A percentile compares a stretch with the other conserved stretches of the same genome.
These are phyloP conservation scores for Ligdia adustata DNA, from an alignment of 2,888 invertebrate species.

Conservation along the genomic window DNA sequence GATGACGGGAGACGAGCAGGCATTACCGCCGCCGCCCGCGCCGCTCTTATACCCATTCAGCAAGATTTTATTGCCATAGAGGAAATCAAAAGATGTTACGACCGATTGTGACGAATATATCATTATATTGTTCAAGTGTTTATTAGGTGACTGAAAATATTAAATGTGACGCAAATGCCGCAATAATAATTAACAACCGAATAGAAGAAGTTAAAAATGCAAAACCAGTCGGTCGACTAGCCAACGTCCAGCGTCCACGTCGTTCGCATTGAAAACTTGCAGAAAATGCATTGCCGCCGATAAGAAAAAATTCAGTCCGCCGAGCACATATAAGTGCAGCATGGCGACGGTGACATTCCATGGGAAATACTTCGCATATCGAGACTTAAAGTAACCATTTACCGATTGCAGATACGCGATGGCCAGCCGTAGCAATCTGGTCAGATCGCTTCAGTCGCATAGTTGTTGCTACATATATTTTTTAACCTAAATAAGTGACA, in stretches of 20 bases:
- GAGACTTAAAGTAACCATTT: constrained; percentile 82
- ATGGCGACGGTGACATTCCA: constrained; percentile 80
- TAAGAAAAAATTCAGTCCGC: constrained; percentile 82
- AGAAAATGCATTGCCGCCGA: constrained; percentile 80
- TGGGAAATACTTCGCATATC: constrained; percentile 76
- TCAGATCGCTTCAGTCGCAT: constrained; percentile 76
- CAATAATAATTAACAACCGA: constrained; percentile 46
- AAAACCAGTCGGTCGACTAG: constrained; percentile 42
- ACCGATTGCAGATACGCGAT: constrained; percentile 83
- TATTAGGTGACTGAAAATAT: constrained; percentile 36
- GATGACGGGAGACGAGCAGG: constrained; percentile 66
- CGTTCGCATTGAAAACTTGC: constrained; percentile 76
- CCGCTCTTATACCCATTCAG: constrained; percentile 50
- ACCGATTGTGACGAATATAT: constrained; percentile 4
- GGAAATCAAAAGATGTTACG: constrained; percentile 41
- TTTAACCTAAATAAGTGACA: constrained; percentile 80
- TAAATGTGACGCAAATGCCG: constrained; percentile 41
- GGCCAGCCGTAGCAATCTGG: constrained; percentile 78
- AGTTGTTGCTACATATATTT: constrained; percentile 72
- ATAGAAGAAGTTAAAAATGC: constrained; percentile 36
- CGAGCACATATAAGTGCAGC: constrained; percentile 77
- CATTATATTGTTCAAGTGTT: constrained; percentile 4
- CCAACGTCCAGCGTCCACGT: constrained; percentile 45
- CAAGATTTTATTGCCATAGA: constrained; percentile 50
- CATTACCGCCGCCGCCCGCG: constrained; percentile 60